Conservation (phyloP, 2,888 invertebrate genomes). For the Dermolepida albohirtum region DNA sequence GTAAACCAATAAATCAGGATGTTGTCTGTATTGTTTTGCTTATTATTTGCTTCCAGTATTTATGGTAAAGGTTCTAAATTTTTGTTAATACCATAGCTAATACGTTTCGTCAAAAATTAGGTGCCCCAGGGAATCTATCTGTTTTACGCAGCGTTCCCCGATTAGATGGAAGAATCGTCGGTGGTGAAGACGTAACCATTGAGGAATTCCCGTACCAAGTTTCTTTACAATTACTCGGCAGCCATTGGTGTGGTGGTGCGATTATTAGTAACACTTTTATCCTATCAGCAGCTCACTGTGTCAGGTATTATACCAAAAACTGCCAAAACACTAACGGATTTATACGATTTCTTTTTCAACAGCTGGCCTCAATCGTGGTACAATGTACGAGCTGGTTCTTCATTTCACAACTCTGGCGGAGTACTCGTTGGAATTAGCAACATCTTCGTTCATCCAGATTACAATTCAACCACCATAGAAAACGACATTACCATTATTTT, state of each 20-base stretch:
- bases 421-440: slow-evolving; percentile 11
- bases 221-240: slow-evolving; percentile 8
- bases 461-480: slow-evolving; percentile 5
- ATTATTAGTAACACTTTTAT: slow-evolving; percentile 20
- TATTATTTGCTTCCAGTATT: too few species aligned
- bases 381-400: slow-evolving; percentile 27
- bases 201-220: slow-evolving; percentile 36
- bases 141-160: too few species aligned
- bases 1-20: too few species aligned
- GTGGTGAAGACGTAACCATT: slow-evolving; percentile 21
- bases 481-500: slow-evolving; percentile 10
- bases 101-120: neutral
- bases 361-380: neutral
- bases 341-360: too few species aligned
- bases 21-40: too few species aligned
- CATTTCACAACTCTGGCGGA: slow-evolving; percentile 29
- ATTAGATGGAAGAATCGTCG: slow-evolving; percentile 31
- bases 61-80: too few species aligned
- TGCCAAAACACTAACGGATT: too few species aligned
- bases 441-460: slow-evolving; percentile 30
- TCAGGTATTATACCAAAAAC: neutral
- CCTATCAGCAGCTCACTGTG: slow-evolving; percentile 33
- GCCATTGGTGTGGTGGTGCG: slow-evolving; percentile 29
- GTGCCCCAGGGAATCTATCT: too few species aligned
- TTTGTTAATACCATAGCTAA: too few species aligned